phyloP scores from a whole-genome alignment of 2,888 invertebrate genomes.

The Cybosia mesomella region DNA sequence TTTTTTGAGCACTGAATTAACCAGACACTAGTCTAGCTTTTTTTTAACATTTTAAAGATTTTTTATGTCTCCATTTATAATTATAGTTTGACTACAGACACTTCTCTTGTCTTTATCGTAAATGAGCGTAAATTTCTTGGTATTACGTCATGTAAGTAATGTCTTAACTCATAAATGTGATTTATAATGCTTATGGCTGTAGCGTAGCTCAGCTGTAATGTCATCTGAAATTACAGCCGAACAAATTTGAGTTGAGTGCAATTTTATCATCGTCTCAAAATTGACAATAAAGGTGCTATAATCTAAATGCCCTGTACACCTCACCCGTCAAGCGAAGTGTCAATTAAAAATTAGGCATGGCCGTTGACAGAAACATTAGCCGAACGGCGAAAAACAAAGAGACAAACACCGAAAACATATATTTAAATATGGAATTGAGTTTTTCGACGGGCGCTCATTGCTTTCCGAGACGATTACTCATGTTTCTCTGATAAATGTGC shows the following conservation, averaged over 20 bases:
- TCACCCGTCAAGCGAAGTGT: constrained; percentile 45
- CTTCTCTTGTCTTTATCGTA: constrained; percentile 29
- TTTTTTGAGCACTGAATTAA: constrained; percentile 63
- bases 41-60: constrained; percentile 26
- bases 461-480: constrained; percentile 80
- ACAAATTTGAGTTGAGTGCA: constrained; percentile 11
- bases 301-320: constrained; percentile 8
- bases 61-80: constrained; percentile 10
- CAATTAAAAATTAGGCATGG: constrained; percentile 52
- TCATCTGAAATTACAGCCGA: constrained; percentile 12
- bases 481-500: constrained; percentile 80
- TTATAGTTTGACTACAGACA: constrained; percentile 31
- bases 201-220: no score
- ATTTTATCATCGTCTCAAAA: constrained; percentile 19
- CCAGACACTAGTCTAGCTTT: constrained; percentile 57
- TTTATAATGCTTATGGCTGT: constrained; percentile 10
- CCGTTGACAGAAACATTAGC: constrained; percentile 54
- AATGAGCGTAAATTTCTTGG: constrained; percentile 12
- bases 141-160: constrained; percentile 8
- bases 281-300: constrained; percentile 31
- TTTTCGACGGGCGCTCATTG: constrained; percentile 81
- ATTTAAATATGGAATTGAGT: constrained; percentile 84
- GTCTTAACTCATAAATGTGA: constrained; percentile 2
- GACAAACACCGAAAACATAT: constrained; percentile 72
- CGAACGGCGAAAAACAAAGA: constrained; percentile 49